Evolutionary conservation across 2,113 vertebrate genomes (phyloP), one percentile per base, ranked within the genome.

Genomic region (Ramphastos sulfuratus): DNA sequence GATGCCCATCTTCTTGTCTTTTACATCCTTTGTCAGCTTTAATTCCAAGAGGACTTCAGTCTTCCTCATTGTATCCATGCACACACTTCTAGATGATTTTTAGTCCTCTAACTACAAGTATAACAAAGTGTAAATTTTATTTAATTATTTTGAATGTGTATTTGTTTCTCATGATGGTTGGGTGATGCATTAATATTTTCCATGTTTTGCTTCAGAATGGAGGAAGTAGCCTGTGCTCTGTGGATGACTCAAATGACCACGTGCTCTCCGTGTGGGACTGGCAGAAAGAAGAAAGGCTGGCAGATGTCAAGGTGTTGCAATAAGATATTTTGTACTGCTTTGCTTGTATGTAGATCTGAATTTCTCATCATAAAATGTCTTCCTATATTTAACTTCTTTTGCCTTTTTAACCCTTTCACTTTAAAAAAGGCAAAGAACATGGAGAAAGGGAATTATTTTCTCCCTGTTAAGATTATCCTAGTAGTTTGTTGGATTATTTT

Each of bases 261-360:
- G 98, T 99, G 33, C 98, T 99, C 21, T 99, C 99, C 0, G 98
- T 99, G 76, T 99, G 99, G 99, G 99, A 99, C 96, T 99, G 99
- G 99, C 99, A 99, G 97, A 98, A 98, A 81, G 99, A 99, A 85
- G 99, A 99, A 84, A 98, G 98, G 64, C 96, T 99, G 91, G 98
- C 99, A 5, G 99, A 99, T 24, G 99, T 99, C 88, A 99, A 99
- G 99, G 99, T 99, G 95, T 97, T 66, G 16, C 75, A 86, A 82
- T 92, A 93, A 93, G 90, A 92, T 92, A 73, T 76, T 95, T 96
- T 94, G n/a, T 94, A 59, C 66, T 86, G 23, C 31, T 84, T 83
- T 83, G 58, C 67, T 96, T 91, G 56, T 85, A 72, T 94, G 70
- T 88, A 83, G 76, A 81, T 83, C 27, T 94, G 50, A 19, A 71